Conservation (phyloP, 2,113 vertebrate species). For the human (Homo sapiens) region DNA sequence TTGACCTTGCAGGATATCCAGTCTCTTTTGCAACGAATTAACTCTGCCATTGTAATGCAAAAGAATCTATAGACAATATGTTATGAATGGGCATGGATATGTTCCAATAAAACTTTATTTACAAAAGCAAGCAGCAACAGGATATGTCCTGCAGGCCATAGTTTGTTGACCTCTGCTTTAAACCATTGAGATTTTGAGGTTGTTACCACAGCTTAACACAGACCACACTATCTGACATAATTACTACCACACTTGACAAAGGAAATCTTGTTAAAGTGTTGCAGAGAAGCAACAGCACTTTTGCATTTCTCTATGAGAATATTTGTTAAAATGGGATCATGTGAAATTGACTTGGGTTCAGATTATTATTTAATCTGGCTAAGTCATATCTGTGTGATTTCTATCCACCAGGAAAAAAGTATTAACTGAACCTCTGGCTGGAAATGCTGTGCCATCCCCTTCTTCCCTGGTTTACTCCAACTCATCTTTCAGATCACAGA, state of each 20-base stretch:
- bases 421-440: not conserved
- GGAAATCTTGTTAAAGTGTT: not conserved
- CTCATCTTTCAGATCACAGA: not conserved
- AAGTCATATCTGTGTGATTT: not conserved
- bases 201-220: not conserved
- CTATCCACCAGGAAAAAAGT: not conserved
- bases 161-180: not conserved
- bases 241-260: not conserved
- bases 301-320: not conserved
- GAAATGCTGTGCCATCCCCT: not conserved
- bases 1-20: not conserved
- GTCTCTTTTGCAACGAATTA: not conserved
- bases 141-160: not conserved
- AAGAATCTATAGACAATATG: not conserved
- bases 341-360: not conserved
- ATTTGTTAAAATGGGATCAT: not conserved
- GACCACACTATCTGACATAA: not conserved
- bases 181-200: not conserved
- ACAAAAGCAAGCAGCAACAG: not conserved
- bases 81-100: not conserved
- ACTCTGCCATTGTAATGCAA: not conserved
- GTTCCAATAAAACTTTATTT: slow-evolving; percentile 9
- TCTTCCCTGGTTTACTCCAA: not conserved
- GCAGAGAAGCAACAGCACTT: not conserved
- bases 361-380: not conserved